phyloP scores from a whole-genome alignment of 2,888 invertebrate species.

The Actias luna region DNA sequence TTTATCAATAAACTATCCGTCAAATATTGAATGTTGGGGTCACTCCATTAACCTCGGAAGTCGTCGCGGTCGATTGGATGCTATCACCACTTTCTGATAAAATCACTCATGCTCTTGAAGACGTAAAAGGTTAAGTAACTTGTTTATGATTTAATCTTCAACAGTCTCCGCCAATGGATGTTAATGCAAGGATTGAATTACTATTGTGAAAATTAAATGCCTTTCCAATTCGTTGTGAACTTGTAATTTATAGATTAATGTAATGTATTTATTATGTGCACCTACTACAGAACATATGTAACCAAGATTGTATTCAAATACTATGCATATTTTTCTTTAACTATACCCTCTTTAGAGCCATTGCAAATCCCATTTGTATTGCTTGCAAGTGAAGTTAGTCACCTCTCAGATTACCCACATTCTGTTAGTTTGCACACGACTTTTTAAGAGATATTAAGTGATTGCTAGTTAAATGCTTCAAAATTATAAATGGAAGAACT shows the following conservation, averaged over 20 bases:
- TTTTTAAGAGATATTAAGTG: too few relatives aligned
- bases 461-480: neutral
- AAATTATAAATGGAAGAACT: neutral
- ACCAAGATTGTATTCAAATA: too few relatives aligned
- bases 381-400: too few relatives aligned
- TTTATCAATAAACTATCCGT: conserved; percentile 28
- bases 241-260: neutral
- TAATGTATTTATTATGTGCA: too few relatives aligned
- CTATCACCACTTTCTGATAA: conserved; percentile 6
- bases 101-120: conserved; percentile 11
- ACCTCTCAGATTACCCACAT: too few relatives aligned
- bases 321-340: too few relatives aligned
- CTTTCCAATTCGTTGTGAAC: neutral
- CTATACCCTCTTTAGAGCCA: too few relatives aligned
- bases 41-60: conserved; percentile 42
- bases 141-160: conserved; percentile 14
- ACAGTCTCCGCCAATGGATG: neutral
- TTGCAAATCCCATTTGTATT: too few relatives aligned
- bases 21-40: conserved; percentile 35
- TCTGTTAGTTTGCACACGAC: too few relatives aligned
- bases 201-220: neutral
- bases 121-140: conserved; percentile 15
- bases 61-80: conserved; percentile 26
- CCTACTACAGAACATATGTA: too few relatives aligned
- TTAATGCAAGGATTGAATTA: neutral